Percentiles rank a stretch among this genome's conserved stretches.
Conservation (phyloP, 2,888 invertebrate species). For the Synanthedon myopaeformis region DNA sequence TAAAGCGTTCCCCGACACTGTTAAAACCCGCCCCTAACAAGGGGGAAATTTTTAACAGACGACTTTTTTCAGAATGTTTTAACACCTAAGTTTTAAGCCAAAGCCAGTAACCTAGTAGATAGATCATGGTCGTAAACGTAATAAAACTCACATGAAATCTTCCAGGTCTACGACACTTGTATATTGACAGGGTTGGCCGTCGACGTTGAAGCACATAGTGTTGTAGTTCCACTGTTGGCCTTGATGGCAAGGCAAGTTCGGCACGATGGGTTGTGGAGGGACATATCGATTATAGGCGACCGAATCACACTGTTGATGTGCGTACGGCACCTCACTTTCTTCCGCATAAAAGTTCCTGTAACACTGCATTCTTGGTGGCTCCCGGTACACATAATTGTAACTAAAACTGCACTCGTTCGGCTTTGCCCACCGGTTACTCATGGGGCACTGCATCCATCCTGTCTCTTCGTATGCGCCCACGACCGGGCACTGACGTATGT, state of each 20-base stretch:
- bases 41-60: no score
- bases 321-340: slow-evolving; percentile 21
- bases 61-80: no score
- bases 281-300: slow-evolving; percentile 14
- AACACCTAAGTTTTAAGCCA: no score
- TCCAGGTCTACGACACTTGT: slow-evolving; percentile 77
- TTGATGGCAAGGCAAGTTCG: slow-evolving; percentile 61
- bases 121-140: background rate
- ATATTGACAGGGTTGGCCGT: slow-evolving; percentile 75
- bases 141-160: slow-evolving; percentile 78
- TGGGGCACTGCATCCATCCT: slow-evolving; percentile 46
- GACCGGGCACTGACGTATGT: slow-evolving; percentile 32
- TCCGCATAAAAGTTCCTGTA: slow-evolving; percentile 23
- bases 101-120: no score
- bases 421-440: slow-evolving; percentile 37
- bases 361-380: slow-evolving; percentile 33
- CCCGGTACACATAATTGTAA: slow-evolving; percentile 22
- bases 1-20: no score
- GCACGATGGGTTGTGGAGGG: slow-evolving; percentile 22
- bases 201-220: slow-evolving; percentile 75
- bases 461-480: slow-evolving; percentile 32
- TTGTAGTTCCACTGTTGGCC: slow-evolving; percentile 72
- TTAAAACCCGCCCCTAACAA: no score
- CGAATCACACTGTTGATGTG: slow-evolving; percentile 19
- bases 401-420: slow-evolving; percentile 27